phyloP scores from a whole-genome alignment of 2,113 vertebrate genomes.

The Muntiacus muntjak region DNA sequence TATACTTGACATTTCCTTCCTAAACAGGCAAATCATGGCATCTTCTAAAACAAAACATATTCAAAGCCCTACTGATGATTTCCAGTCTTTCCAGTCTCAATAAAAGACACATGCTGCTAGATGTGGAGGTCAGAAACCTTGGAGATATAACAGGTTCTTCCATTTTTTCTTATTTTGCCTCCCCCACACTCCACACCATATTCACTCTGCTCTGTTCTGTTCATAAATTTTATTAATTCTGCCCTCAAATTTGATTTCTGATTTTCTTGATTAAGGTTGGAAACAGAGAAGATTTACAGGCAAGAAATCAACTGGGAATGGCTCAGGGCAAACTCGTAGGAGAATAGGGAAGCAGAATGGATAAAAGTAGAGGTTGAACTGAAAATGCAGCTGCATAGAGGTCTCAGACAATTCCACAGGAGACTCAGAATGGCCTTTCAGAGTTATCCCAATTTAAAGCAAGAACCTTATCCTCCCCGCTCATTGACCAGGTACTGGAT shows the following conservation, averaged over 20 bases:
- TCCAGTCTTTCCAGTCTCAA: neutral
- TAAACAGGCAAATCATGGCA: neutral
- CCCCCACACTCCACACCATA: neutral
- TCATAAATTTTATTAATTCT: neutral
- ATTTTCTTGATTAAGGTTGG: neutral
- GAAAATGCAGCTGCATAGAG: neutral
- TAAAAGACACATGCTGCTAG: neutral
- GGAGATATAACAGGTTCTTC: neutral
- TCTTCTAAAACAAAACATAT: neutral
- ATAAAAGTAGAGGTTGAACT: neutral
- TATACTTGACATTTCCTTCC: neutral
- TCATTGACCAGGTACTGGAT: neutral
- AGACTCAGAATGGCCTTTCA: neutral
- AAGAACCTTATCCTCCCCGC: neutral
- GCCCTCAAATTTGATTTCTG: neutral
- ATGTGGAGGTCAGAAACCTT: neutral
- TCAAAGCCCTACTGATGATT: neutral
- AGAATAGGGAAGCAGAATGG: neutral
- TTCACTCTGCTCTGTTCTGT: neutral
- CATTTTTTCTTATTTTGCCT: neutral
- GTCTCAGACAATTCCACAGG: neutral
- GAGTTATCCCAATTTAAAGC: neutral
- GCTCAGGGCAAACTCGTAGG: neutral
- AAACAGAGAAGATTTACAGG: neutral
- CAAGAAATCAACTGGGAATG: neutral